Conservation (phyloP, 2,888 invertebrate genomes). For the Ferdinandea cuprea region DNA sequence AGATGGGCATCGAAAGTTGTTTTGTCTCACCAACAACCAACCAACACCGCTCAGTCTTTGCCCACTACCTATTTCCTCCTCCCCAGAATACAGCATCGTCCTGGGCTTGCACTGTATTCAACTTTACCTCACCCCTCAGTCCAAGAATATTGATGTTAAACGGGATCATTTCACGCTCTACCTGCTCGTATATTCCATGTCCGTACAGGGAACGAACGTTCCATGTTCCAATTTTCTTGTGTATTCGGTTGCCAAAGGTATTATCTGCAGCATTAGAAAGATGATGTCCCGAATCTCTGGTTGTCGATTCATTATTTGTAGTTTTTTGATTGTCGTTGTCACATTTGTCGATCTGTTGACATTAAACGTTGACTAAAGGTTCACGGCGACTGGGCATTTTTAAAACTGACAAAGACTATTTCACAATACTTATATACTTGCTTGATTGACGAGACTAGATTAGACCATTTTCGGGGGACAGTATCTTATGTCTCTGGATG, state of each 20-base stretch:
- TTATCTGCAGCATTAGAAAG: neutral
- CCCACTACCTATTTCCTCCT: neutral
- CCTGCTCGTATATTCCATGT: neutral
- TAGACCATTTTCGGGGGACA: too few relatives aligned
- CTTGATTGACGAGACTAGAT: too few relatives aligned
- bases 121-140: too few relatives aligned
- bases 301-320: neutral
- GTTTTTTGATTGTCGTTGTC: neutral
- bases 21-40: too few relatives aligned
- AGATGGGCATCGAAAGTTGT: neutral
- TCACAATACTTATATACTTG: too few relatives aligned
- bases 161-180: neutral
- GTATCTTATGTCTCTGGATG: too few relatives aligned
- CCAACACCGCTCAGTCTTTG: neutral
- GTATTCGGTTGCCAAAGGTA: neutral
- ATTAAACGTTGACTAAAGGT: too few relatives aligned
- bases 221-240: neutral
- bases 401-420: too few relatives aligned
- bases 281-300: too few relatives aligned
- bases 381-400: too few relatives aligned
- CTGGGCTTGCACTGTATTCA: neutral
- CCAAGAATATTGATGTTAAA: neutral
- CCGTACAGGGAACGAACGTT: neutral
- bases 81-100: neutral
- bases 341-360: too few relatives aligned